phyloP scores from a whole-genome alignment of 2,888 invertebrate genomes.

The Entomobrya multifasciata region DNA sequence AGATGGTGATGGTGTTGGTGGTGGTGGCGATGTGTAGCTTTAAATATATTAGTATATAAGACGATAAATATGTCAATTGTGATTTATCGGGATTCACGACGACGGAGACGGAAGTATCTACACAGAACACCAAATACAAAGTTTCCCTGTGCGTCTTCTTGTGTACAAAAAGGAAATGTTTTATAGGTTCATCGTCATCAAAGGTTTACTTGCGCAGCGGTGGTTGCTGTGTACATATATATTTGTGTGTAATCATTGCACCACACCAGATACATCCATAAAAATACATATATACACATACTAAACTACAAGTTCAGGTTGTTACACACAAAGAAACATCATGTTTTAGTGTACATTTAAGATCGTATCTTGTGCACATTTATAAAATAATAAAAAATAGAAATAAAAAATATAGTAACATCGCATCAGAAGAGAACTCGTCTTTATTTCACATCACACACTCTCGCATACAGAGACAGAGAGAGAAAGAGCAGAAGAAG shows the following conservation, averaged over 20 bases:
- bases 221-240: neutral
- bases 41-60: constrained; percentile 71
- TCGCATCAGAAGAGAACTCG: constrained; percentile 40
- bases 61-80: constrained; percentile 74
- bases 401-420: constrained; percentile 39
- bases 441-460: constrained; percentile 23
- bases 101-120: constrained; percentile 59
- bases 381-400: constrained; percentile 37
- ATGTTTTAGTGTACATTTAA: neutral
- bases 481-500: neutral
- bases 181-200: constrained; percentile 8
- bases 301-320: neutral
- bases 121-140: neutral
- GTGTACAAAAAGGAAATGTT: constrained; percentile 47
- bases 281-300: neutral
- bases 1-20: constrained; percentile 23
- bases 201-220: neutral
- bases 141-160: too few species aligned
- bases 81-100: constrained; percentile 70
- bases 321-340: neutral
- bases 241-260: neutral
- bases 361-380: neutral
- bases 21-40: constrained; percentile 54
- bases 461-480: constrained; percentile 17
- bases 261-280: neutral